Conservation (phyloP, 2,888 invertebrate species). For the Isotomurus palustris region DNA sequence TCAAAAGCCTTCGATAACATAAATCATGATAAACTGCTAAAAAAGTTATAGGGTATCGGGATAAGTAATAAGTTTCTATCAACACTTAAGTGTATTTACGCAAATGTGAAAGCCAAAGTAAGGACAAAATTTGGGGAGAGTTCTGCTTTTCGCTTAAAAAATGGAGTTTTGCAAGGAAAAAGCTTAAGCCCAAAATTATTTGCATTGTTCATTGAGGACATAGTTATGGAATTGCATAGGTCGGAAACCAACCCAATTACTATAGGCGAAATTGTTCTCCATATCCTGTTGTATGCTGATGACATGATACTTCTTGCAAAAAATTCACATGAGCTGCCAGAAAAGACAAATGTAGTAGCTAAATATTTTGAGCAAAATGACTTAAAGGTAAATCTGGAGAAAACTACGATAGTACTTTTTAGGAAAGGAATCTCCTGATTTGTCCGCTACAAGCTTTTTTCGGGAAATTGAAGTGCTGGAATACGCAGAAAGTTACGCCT, state of each 20-base stretch:
- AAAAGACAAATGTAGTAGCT: conserved; percentile 16
- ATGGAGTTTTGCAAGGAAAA: conserved; percentile 33
- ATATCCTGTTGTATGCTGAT: conserved; percentile 27
- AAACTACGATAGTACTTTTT: conserved; percentile 42
- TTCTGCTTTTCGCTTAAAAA: conserved; percentile 24
- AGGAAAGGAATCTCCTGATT: conserved; percentile 22
- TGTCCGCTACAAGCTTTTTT: not conserved
- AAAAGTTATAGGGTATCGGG: conserved; percentile 17
- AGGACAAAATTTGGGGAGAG: not conserved
- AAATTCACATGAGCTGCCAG: conserved; percentile 22
- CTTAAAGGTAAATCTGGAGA: conserved; percentile 29
- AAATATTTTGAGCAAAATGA: conserved; percentile 12
- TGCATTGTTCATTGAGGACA: not conserved
- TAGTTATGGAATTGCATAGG: not conserved
- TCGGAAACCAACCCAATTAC: conserved; percentile 14
- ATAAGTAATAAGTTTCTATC: conserved; percentile 32
- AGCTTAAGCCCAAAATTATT: not conserved
- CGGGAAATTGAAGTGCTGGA: conserved; percentile 6
- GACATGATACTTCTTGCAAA: conserved; percentile 36
- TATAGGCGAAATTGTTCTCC: not conserved
- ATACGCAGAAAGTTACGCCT: conserved; percentile 6
- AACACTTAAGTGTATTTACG: conserved; percentile 18
- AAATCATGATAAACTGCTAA: conserved; percentile 30
- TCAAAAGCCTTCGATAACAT: conserved; percentile 37
- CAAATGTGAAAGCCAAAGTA: not conserved